phyloP scores from a whole-genome alignment of 2,888 invertebrate genomes.

The Operophtera brumata region DNA sequence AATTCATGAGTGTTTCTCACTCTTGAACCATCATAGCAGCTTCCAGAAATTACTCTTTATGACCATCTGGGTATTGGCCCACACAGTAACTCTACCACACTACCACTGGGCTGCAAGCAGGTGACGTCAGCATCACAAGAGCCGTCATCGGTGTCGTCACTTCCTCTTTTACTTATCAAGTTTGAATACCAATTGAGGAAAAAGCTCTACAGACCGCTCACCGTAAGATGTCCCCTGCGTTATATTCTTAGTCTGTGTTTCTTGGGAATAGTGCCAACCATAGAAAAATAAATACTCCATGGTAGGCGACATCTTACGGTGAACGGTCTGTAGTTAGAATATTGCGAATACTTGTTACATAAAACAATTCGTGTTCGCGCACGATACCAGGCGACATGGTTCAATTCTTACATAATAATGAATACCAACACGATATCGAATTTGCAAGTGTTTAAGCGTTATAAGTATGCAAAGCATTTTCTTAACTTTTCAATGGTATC shows the following conservation, averaged over 20 bases:
- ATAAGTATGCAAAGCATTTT: constrained; percentile 2
- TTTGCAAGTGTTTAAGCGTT: constrained; percentile 13
- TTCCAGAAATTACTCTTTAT: too few relatives aligned
- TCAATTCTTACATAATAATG: constrained; percentile 23
- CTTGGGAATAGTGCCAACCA: too few relatives aligned
- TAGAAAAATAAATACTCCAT: too few relatives aligned
- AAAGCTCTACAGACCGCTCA: too few relatives aligned
- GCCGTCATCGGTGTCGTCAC: background rate
- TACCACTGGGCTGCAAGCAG: too few relatives aligned
- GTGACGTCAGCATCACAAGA: background rate
- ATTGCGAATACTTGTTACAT: constrained; percentile 7
- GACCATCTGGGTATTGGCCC: background rate
- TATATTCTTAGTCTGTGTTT: too few relatives aligned
- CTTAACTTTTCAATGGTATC: background rate
- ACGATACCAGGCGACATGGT: constrained; percentile 3
- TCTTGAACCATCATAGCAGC: too few relatives aligned
- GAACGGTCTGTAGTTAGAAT: constrained; percentile 9
- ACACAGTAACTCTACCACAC: too few relatives aligned
- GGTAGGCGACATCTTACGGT: too few relatives aligned
- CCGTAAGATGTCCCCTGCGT: too few relatives aligned
- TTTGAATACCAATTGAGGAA: constrained; percentile 9
- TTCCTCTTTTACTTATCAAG: too few relatives aligned
- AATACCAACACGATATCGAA: constrained; percentile 26
- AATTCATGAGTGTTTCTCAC: too few relatives aligned
- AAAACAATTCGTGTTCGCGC: constrained; percentile 13